A percentile compares a stretch with the other conserved stretches of the same genome.
These are phyloP conservation scores for Cricetomys ansorgei DNA, from an alignment of 2,113 vertebrate species.

Conservation along the genomic window DNA sequence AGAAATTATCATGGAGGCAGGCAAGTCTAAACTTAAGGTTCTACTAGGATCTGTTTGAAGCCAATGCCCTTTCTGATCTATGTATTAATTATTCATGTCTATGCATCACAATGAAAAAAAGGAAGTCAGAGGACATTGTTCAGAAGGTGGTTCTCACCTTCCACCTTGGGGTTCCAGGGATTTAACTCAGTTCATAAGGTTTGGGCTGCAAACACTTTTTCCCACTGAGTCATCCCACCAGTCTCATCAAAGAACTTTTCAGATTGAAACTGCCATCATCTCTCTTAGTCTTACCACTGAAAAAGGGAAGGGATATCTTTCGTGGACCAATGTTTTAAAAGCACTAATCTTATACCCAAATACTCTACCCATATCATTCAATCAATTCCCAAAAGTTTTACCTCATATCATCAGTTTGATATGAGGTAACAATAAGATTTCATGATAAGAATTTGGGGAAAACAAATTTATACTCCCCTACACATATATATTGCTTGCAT, in stretches of 20 bases:
- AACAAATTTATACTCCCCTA: not conserved
- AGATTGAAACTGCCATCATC: not conserved
- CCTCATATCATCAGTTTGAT: not conserved
- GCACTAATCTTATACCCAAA: not conserved
- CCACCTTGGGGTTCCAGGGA: too few species aligned
- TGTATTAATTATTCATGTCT: not conserved
- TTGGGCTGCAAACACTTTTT: not conserved
- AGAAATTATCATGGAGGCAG: not conserved
- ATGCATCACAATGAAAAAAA: not conserved
- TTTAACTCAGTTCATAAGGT: not conserved
- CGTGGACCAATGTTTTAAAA: not conserved
- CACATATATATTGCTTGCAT: accelerated
- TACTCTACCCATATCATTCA: not conserved
- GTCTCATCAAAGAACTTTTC: accelerated
- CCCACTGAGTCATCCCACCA: too few species aligned
- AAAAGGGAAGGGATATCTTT: not conserved
- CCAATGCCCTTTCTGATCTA: not conserved
- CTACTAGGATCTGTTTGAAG: not conserved
- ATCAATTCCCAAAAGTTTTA: not conserved
- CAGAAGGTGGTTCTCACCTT: not conserved
- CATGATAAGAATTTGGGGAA: not conserved
- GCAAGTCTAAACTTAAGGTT: not conserved
- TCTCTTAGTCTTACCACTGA: not conserved
- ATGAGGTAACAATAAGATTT: too few species aligned
- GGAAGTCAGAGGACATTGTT: too few species aligned